Base-by-base conservation (phyloP, 2,888 invertebrate species). In the Pinctada fucata region DNA sequence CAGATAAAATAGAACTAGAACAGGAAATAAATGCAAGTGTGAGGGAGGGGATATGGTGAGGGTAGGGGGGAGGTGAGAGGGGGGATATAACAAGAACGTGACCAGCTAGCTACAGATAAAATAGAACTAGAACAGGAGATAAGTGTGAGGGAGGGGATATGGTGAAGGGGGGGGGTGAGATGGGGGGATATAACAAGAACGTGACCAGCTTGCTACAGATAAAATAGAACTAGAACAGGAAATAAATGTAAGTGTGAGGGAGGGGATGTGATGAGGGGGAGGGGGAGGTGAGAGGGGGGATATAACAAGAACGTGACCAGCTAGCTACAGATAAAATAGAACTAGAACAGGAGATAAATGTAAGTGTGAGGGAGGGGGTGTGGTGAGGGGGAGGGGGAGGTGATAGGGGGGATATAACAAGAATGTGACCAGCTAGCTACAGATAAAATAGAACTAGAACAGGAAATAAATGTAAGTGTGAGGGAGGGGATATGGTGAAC, bases 161-260 rank as follows among this genome's bases (percentile, higher is more conserved):
- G 31, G 31, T 31, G 31, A 31, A n/a, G n/a, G n/a, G n/a, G 88
- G 98, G 98, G 86, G 94, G 97, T 98, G 91, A 95, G 95, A 81
- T 49, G 95, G 88, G 86, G 94, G 97, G 81, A 93, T 96, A 58
- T 94, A 96, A 10, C 94, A 97, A 50, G 98, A 98, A 91, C 95
- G 96, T 83, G 98, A 98, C 92, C 95, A 96, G 80, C 95, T 96
- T 49, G 94, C 95, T 87, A 96, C 97, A 3, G 97, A 97, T 92
- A 97, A 97, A 90, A 97, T 96, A 90, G 95, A 96, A 3, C 93
- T 97, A 74, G 97, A 98, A 90, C 97, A 97, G 93, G 95, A 95
- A 89, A 94, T 97, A 50, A 86, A 89, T 88, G 91, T 91, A 82
- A 73, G 80, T 31, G 31, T 31, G 31, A 31, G 31, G 31, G 31